Conservation (phyloP, 2,797 vertebrate genomes). For the Carcharodon carcharias region DNA sequence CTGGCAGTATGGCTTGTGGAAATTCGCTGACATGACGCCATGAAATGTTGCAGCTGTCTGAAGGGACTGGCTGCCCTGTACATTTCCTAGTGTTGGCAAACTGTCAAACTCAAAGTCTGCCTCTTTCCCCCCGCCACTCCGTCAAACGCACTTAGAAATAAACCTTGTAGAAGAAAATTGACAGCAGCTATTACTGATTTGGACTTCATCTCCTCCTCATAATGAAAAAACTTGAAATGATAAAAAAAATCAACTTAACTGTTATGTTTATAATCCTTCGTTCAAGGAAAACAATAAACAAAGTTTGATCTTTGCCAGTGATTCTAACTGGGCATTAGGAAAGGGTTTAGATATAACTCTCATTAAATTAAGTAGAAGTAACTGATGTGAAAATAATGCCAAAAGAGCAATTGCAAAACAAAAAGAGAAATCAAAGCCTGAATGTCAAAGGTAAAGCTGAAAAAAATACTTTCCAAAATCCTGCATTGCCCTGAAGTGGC, state of each 20-base stretch:
- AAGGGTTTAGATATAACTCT: background rate
- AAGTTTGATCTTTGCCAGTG: conserved; percentile 52
- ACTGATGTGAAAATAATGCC: background rate
- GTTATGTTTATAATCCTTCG: conserved; percentile 53
- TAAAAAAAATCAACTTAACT: conserved; percentile 50
- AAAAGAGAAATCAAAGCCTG: background rate
- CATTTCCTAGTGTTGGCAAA: conserved; percentile 62
- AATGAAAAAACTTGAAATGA: conserved; percentile 57
- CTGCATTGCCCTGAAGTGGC: conserved; percentile 37
- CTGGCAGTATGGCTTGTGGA: conserved; percentile 82
- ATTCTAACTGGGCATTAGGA: background rate
- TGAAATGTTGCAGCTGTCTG: conserved; percentile 92
- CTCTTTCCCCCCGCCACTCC: conserved; percentile 42
- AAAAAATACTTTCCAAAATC: background rate
- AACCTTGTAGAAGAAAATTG: conserved; percentile 64
- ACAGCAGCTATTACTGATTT: conserved; percentile 63
- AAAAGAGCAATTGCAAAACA: background rate
- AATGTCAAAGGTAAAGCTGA: conserved; percentile 25
- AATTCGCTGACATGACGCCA: conserved; percentile 86
- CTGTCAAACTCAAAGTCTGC: conserved; percentile 62
- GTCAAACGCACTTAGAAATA: conserved; percentile 66
- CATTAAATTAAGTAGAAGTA: background rate
- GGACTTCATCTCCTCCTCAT: conserved; percentile 43
- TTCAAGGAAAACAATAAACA: conserved; percentile 50
- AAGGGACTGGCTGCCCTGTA: conserved; percentile 61